Conservation (phyloP, 2,113 vertebrate species). For the Rhinogobius similis region DNA sequence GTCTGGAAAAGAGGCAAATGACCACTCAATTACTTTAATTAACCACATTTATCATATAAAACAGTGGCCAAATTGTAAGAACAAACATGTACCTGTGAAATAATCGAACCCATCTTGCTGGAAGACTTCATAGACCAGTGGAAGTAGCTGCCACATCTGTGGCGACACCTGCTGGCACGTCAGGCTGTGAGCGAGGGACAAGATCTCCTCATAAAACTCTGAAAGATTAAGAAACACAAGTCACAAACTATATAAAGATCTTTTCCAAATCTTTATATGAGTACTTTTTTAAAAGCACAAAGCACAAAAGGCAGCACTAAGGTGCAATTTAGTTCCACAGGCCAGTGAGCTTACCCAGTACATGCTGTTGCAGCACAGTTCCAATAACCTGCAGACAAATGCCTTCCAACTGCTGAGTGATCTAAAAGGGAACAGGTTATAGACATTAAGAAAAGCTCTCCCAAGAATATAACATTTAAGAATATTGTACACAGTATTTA, state of each 20-base stretch:
- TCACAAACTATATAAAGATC: background rate
- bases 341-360: conserved; percentile 82
- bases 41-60: background rate
- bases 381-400: conserved; percentile 99
- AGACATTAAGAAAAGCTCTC: background rate
- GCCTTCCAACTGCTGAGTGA: conserved; percentile 97
- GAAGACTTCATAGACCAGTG: conserved; percentile 97
- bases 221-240: background rate
- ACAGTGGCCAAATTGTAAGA: background rate
- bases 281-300: too few relatives aligned
- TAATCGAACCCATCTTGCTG: conserved; percentile 99
- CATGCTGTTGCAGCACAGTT: conserved; percentile 97
- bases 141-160: conserved; percentile 99
- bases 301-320: too few relatives aligned
- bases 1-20: conserved; percentile 77
- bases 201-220: conserved; percentile 99
- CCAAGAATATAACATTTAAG: background rate
- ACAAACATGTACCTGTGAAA: conserved; percentile 73
- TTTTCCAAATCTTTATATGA: background rate
- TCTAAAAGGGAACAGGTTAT: conserved; percentile 74
- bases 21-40: background rate
- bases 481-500: background rate
- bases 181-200: conserved; percentile 96
- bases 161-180: conserved; percentile 98
- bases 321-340: conserved; percentile 26